Evolutionary conservation across 2,797 vertebrate species (phyloP).

Genomic region (Amphiprion clarkii): DNA sequence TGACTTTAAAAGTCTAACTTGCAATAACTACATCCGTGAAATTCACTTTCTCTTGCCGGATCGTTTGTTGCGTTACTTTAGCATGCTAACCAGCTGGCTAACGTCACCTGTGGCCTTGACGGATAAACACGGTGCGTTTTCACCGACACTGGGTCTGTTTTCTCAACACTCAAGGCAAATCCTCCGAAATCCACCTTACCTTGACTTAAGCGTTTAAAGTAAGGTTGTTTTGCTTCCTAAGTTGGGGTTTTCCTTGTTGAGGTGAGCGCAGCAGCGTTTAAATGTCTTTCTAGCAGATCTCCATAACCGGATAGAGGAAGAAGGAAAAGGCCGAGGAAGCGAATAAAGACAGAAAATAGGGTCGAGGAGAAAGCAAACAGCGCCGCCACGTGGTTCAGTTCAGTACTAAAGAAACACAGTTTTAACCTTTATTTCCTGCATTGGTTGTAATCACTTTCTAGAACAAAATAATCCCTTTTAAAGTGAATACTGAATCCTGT

Average conservation of each 20-base stretch:
- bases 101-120: slow-evolving; percentile 70
- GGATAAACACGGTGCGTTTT: slow-evolving; percentile 1
- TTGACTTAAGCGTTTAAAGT: not conserved
- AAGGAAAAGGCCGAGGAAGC: not conserved
- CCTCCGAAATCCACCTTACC: slow-evolving; percentile 36
- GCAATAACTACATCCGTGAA: accelerated
- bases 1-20: not conserved
- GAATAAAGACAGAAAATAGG: not conserved
- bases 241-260: not conserved
- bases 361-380: not conserved
- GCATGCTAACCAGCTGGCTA: slow-evolving; percentile 50
- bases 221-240: not conserved
- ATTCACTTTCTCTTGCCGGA: not conserved
- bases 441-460: not conserved
- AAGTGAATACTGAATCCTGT: not conserved
- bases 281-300: slow-evolving; percentile 55
- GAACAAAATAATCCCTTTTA: not conserved
- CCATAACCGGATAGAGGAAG: slow-evolving; percentile 78
- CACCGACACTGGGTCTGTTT: accelerated
- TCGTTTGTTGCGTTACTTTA: slow-evolving; percentile 52
- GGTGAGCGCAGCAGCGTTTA: slow-evolving; percentile 33
- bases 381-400: slow-evolving; percentile 45
- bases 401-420: not conserved
- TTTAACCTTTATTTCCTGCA: not conserved
- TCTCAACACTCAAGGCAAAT: accelerated